A percentile compares a stretch with the other conserved stretches of the same genome.
These are phyloP conservation scores for Listrodromus nycthemerus DNA, from an alignment of 2,888 invertebrate species.

Conservation along the genomic window DNA sequence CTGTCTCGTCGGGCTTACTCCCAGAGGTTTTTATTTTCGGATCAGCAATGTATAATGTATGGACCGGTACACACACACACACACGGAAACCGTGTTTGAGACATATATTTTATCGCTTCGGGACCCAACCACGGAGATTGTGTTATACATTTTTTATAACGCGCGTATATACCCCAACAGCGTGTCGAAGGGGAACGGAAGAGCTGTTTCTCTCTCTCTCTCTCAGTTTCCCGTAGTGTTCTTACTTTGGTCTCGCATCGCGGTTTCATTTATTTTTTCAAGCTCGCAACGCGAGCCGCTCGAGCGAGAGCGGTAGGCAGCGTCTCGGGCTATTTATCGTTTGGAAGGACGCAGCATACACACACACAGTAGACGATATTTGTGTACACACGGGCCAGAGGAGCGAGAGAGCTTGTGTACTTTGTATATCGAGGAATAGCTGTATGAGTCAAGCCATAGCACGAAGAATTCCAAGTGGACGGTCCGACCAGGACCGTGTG, in stretches of 20 bases:
- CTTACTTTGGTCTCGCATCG: not conserved
- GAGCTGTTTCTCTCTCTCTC: not conserved
- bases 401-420: not conserved
- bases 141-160: conserved; percentile 62
- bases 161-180: conserved; percentile 30
- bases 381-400: conserved; percentile 43
- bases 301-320: conserved; percentile 40
- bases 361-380: conserved; percentile 41
- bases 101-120: conserved; percentile 51
- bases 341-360: conserved; percentile 50
- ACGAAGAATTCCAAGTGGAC: conserved; percentile 69
- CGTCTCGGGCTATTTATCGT: conserved; percentile 69
- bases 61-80: conserved; percentile 10
- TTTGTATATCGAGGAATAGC: conserved; percentile 39
- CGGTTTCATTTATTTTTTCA: conserved; percentile 62
- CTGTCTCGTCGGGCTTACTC: not conserved
- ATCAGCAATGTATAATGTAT: conserved; percentile 58
- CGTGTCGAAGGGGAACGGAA: conserved; percentile 5
- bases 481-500: conserved; percentile 57
- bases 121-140: conserved; percentile 44
- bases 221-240: not conserved
- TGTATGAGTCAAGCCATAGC: conserved; percentile 53
- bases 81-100: not conserved
- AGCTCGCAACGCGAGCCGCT: conserved; percentile 40
- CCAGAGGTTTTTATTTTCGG: conserved; percentile 54